Conservation (phyloP, 2,888 invertebrate genomes). For the Gymnocheta viridis region DNA sequence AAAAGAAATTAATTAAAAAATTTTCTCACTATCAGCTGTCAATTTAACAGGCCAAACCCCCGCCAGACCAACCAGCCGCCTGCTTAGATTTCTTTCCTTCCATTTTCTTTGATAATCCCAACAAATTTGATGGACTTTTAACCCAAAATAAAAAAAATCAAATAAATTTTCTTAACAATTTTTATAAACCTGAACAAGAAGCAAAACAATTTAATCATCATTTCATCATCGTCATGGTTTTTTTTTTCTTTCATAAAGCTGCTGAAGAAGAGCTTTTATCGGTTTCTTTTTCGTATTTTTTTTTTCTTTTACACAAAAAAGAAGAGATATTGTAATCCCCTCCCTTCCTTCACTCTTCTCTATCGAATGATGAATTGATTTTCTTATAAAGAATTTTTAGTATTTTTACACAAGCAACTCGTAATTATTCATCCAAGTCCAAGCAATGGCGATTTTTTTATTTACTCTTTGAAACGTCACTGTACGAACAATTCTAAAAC, state of each 20-base stretch:
- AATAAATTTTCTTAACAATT: neutral
- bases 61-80: neutral
- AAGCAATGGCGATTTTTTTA: neutral
- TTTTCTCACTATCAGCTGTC: slow-evolving; percentile 27
- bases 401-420: neutral
- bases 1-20: slow-evolving; percentile 7
- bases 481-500: too few relatives aligned
- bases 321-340: neutral
- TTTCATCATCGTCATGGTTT: neutral
- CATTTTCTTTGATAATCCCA: neutral
- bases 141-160: slow-evolving; percentile 20
- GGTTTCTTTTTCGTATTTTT: neutral
- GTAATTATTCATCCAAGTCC: neutral
- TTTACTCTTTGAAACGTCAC: neutral
- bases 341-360: neutral
- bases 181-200: neutral
- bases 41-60: neutral
- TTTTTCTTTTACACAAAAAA: too few relatives aligned
- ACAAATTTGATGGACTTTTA: slow-evolving; percentile 32
- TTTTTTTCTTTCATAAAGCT: neutral
- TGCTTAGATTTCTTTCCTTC: neutral
- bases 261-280: neutral
- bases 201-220: slow-evolving; percentile 20
- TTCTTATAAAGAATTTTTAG: neutral
- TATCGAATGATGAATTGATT: slow-evolving; percentile 26